Evolutionary conservation across 2,888 invertebrate genomes (phyloP).

Genomic region (Megaustenia siamemsis): DNA sequence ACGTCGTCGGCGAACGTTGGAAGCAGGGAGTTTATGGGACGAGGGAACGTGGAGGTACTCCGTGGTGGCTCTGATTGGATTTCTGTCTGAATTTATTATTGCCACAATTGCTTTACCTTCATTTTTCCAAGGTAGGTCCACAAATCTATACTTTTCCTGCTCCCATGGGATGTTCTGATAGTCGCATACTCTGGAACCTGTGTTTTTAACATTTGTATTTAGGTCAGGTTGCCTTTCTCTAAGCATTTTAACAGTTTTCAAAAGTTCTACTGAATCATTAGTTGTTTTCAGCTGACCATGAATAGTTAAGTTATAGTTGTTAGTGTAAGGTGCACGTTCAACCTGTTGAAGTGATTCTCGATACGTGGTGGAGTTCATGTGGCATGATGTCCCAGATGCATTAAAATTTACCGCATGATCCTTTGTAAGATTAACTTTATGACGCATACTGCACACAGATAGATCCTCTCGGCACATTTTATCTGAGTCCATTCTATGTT

Average conservation of each 20-base stretch:
- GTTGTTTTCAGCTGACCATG: not conserved
- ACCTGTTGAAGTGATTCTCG: not conserved
- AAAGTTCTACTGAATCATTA: not conserved
- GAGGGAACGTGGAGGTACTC: not conserved
- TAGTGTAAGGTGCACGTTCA: not conserved
- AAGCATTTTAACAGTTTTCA: not conserved
- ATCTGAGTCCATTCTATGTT: not conserved
- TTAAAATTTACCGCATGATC: not conserved
- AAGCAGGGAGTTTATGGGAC: not conserved
- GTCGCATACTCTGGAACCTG: not conserved
- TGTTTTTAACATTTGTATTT: not conserved
- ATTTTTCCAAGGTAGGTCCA: constrained; percentile 15
- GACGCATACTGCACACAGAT: not conserved
- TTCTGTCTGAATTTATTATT: not conserved
- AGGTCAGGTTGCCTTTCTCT: not conserved
- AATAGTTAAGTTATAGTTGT: not conserved
- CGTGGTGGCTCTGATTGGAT: not conserved
- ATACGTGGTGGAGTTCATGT: not conserved
- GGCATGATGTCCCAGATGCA: not conserved
- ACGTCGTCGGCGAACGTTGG: constrained; percentile 26
- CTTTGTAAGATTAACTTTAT: not conserved
- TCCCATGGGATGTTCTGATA: constrained; percentile 32
- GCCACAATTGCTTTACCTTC: not conserved
- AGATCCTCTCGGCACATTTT: not conserved
- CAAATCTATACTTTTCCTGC: constrained; percentile 40